Base-by-base conservation (phyloP, 2,797 vertebrate species). In the Sebastes itinus region DNA sequence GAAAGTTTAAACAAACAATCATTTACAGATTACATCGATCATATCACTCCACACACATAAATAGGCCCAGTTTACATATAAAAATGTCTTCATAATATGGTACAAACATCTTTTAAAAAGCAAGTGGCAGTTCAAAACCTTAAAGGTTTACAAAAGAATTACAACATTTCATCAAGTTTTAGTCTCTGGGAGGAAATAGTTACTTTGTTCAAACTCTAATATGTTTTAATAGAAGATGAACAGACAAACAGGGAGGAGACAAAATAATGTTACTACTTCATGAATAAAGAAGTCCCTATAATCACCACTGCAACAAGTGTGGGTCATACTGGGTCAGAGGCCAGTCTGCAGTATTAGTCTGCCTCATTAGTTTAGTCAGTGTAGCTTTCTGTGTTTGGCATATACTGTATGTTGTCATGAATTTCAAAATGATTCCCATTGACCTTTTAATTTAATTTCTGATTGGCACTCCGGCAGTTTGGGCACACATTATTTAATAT, bases 11-110 rank as follows among this genome's bases (percentile, higher is more conserved):
- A 73, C 75, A 85, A 79, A 89, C 66, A 27, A 80, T 86, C n/a
- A 76, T 82, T 83, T 77, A 79, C 73, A 83, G 60, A 78, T 83
- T 22, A 80, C 66, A 87, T 65, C 3, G 0, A 28, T 70, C 25
- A 23, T 30, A 75, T 78, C 61, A 65, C 63, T 74, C 6, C 25
- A 55, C 60, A 42, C 62, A 75, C 68, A 89, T 75, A 91, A 74
- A 88, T 59, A 87, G 59, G 16, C 42, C 10, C 13, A 59, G 23
- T 67, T 75, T 49, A 68, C 62, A 73, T 77, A 64, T 16, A 81
- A 70, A 77, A 82, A 77, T 49, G 13, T 32, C 11, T 62, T 54
- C 27, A 80, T 13, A 28, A 23, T 73, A 16, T 35, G 30, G 64
- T 67, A 84, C 22, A 87, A 84, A 87, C 69, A 65, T 52, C 16